Conservation (phyloP, 2,888 invertebrate genomes). For the Cancer borealis region DNA sequence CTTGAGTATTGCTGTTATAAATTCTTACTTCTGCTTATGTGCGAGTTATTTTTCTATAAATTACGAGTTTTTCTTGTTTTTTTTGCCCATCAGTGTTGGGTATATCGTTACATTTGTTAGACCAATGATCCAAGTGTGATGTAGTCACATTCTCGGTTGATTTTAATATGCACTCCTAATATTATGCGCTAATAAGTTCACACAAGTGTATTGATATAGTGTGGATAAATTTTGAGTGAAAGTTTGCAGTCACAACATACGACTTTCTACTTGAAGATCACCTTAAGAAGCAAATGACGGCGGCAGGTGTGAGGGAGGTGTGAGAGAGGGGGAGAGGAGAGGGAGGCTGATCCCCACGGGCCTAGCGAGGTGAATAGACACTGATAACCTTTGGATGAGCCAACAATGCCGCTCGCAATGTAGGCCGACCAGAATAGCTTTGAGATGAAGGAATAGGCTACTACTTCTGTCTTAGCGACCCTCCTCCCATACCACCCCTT, state of each 20-base stretch:
- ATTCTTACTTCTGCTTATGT: background rate
- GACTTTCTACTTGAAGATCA: background rate
- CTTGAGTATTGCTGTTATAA: background rate
- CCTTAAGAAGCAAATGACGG: background rate
- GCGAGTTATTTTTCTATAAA: background rate
- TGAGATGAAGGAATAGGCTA: background rate
- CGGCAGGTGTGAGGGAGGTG: background rate
- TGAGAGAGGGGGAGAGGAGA: background rate
- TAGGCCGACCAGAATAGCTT: background rate
- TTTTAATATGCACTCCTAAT: conserved; percentile 4
- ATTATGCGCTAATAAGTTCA: background rate
- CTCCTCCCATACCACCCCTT: background rate
- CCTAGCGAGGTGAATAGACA: background rate
- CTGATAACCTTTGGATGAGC: background rate
- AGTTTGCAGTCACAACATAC: conserved; percentile 20
- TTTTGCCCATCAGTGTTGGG: background rate
- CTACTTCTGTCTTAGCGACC: background rate
- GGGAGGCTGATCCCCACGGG: background rate
- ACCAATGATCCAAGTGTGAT: conserved; percentile 1
- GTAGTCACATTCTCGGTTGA: conserved; percentile 8
- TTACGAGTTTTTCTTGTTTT: background rate
- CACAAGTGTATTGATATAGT: background rate
- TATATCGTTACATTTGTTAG: background rate
- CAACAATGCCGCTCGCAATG: background rate
- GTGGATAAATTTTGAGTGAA: background rate